Evolutionary conservation across 2,797 vertebrate genomes (phyloP), one percentile per base, ranked within the genome.

Genomic region (Pogoniulus pusillus): DNA sequence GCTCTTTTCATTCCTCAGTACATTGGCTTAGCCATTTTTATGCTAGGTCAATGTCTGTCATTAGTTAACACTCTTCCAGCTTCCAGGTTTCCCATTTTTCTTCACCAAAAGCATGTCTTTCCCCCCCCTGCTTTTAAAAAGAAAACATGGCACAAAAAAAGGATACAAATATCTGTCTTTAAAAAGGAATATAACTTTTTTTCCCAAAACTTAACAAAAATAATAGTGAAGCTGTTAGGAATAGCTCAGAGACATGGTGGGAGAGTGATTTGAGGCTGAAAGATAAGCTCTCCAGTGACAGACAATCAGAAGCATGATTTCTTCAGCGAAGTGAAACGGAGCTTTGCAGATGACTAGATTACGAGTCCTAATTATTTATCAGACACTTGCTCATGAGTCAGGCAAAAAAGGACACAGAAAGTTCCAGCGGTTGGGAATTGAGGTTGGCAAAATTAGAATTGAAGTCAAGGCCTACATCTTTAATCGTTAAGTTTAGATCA

Each of bases 281-380:
- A 79, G 54, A 73, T 55, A 51, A 82, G 55, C 32, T 47, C 54
- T 91, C 77, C 34, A 59, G 37, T 35, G 34, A 70, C 45, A 86
- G 54, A 62, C 8, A 34, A 66, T 65, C 51, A 60, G 60, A 16
- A 88, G 49, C 53, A 39, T 43, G 39, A 86, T 90, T 90, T 88
- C 74, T 74, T 73, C 35, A 85, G 69, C 15, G 41, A 68, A 85
- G 75, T 51, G 64, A 83, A 83, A 83, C 0, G 0, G 14, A 81
- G 32, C 19, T 70, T 66, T 72, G 57, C 55, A 69, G 73, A 75
- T 53, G 29, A 90, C 35, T 60, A 71, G 81, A 90, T 84, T 86
- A 51, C 45, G 87, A 39, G 34, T 79, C 88, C 76, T 90, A 93
- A 91, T 95, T 90, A 64, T 75, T 85, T 66, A 77, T 57, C 88